A percentile compares a stretch with the other conserved stretches of the same genome.
phyloP scores from a whole-genome alignment of 1,140 invertebrate species.

The Pollicipes pollicipes region DNA sequence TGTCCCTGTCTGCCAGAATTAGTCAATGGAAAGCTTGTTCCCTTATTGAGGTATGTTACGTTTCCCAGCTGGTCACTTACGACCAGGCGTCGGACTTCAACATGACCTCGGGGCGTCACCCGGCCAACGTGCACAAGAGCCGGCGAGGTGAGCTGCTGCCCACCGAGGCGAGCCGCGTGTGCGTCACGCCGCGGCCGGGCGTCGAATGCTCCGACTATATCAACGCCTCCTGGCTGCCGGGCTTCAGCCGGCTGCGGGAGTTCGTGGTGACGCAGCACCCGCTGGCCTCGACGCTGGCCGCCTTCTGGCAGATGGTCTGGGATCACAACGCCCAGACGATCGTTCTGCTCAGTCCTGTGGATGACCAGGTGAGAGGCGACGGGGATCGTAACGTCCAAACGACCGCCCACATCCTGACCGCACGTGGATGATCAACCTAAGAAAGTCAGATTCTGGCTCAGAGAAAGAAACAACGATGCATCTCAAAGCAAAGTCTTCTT shows the following conservation, averaged over 20 bases:
- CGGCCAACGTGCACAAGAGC: not conserved
- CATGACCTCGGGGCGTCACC: slow-evolving; percentile 16
- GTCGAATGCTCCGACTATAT: slow-evolving; percentile 88
- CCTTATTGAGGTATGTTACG: too few species aligned
- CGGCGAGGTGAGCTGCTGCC: not conserved
- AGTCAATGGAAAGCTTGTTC: too few species aligned
- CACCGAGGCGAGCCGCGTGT: slow-evolving; percentile 37
- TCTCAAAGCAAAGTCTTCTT: too few species aligned
- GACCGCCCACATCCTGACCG: too few species aligned
- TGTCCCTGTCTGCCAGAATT: too few species aligned
- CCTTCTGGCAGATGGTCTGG: slow-evolving; percentile 95
- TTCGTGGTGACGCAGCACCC: slow-evolving; percentile 54
- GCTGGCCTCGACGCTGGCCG: slow-evolving; percentile 55
- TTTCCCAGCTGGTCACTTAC: slow-evolving; percentile 50
- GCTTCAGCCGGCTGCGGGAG: slow-evolving; percentile 11
- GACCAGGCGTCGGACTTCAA: slow-evolving; percentile 73
- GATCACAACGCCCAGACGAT: slow-evolving; percentile 75
- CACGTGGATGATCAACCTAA: too few species aligned
- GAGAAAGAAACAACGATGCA: too few species aligned
- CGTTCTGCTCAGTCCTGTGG: slow-evolving; percentile 78
- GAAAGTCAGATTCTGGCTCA: too few species aligned
- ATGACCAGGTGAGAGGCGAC: slow-evolving; percentile 7
- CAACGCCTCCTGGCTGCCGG: slow-evolving; percentile 68
- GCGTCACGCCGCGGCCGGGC: slow-evolving; percentile 77
- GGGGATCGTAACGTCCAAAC: too few species aligned